A percentile compares a stretch with the other conserved stretches of the same genome.
These are phyloP conservation scores for Phragmatobia fuliginosa DNA, from an alignment of 2,888 invertebrate species.

Conservation along the genomic window DNA sequence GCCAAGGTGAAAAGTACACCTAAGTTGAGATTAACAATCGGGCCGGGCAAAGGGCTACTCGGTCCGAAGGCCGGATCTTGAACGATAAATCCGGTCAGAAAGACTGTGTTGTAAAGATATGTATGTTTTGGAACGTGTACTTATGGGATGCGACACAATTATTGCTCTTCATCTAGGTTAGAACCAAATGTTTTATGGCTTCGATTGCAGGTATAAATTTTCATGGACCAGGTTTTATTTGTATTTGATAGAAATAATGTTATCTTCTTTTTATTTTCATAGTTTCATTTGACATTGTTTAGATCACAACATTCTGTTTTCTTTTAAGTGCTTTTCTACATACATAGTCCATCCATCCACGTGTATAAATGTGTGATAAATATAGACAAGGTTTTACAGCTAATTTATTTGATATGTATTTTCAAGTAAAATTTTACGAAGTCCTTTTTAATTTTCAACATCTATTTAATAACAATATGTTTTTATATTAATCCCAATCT, in stretches of 20 bases:
- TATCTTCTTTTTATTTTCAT: background rate
- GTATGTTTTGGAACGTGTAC: slow-evolving; percentile 40
- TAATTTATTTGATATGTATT: too few species aligned
- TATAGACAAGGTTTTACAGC: too few species aligned
- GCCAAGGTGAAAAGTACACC: slow-evolving; percentile 80
- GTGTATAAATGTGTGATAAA: too few species aligned
- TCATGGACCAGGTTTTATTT: too few species aligned
- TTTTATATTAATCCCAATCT: too few species aligned
- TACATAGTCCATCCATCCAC: too few species aligned
- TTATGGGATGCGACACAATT: slow-evolving; percentile 38
- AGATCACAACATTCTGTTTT: background rate
- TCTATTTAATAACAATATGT: too few species aligned
- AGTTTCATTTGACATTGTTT: background rate
- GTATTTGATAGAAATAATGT: background rate
- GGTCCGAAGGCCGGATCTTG: slow-evolving; percentile 62
- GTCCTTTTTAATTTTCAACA: too few species aligned
- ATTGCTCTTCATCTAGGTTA: slow-evolving; percentile 15
- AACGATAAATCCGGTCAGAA: slow-evolving; percentile 65
- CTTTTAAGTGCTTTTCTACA: too few species aligned
- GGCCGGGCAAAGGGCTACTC: slow-evolving; percentile 64
- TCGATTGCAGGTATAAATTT: background rate
- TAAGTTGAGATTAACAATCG: slow-evolving; percentile 82
- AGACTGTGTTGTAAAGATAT: slow-evolving; percentile 45
- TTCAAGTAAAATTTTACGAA: too few species aligned
- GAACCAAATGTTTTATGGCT: background rate